Evolutionary conservation across 1,140 invertebrate species (phyloP).

Genomic region (Helicoverpa armigera): DNA sequence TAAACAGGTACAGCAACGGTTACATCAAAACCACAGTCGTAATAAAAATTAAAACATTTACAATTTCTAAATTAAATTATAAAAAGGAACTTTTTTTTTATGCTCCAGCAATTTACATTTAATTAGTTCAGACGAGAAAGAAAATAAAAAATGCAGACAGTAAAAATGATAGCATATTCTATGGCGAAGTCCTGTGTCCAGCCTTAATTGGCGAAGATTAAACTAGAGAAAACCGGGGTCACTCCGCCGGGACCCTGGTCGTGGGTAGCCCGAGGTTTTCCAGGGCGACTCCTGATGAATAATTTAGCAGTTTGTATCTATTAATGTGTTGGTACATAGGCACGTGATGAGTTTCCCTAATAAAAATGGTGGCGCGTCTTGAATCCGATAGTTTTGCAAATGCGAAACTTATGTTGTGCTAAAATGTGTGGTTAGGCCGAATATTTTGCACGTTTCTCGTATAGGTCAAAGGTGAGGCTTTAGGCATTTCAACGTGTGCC

Average conservation of each 20-base stretch:
- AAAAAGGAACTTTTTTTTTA: too few relatives aligned
- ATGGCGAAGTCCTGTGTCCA: conserved; percentile 26
- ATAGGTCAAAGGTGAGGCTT: neutral
- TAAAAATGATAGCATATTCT: conserved; percentile 37
- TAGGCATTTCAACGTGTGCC: too few relatives aligned
- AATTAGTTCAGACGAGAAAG: conserved; percentile 5
- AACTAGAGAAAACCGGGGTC: conserved; percentile 38
- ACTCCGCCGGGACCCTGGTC: conserved; percentile 30
- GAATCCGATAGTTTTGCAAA: conserved; percentile 38
- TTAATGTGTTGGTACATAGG: conserved; percentile 45
- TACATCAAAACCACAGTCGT: too few relatives aligned
- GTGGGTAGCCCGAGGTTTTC: conserved; percentile 44
- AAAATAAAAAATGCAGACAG: conserved; percentile 19
- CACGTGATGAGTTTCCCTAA: conserved; percentile 44
- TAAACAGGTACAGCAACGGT: too few relatives aligned
- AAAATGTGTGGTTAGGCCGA: conserved; percentile 19
- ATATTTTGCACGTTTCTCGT: neutral
- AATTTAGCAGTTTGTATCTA: conserved; percentile 49
- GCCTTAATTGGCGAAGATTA: conserved; percentile 52
- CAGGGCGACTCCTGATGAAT: conserved; percentile 39
- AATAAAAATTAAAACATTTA: too few relatives aligned
- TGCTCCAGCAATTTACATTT: neutral
- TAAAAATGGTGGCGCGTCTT: conserved; percentile 29
- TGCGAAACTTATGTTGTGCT: conserved; percentile 34
- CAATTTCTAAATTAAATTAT: too few relatives aligned